Conservation (phyloP, 2,888 invertebrate genomes). For the Lepidochitona cinerea region DNA sequence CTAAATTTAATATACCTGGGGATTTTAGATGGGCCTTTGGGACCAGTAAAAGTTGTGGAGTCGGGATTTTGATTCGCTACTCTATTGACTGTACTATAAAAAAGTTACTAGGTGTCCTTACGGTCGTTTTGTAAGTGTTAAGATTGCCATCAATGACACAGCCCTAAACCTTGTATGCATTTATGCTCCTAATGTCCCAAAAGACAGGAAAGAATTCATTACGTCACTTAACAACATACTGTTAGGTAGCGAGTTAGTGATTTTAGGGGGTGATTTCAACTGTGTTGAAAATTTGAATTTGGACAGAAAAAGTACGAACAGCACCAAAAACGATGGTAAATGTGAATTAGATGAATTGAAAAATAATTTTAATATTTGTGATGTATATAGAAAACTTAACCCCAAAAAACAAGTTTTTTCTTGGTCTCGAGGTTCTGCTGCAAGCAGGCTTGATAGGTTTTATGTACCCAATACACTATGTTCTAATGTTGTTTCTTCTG, state of each 20-base stretch:
- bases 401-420: slow-evolving; percentile 4
- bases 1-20: background rate
- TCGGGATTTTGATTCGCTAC: background rate
- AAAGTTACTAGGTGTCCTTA: background rate
- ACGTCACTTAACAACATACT: background rate
- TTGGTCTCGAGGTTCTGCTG: background rate
- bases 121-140: background rate
- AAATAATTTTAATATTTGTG: slow-evolving; percentile 17
- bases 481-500: too few species aligned
- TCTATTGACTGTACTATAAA: background rate
- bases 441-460: background rate
- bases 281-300: slow-evolving; percentile 17
- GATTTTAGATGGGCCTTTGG: background rate
- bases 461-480: background rate
- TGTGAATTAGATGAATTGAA: slow-evolving; percentile 12
- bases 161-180: background rate
- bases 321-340: slow-evolving; percentile 2
- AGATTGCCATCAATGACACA: background rate
- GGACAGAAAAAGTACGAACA: slow-evolving; percentile 18
- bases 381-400: slow-evolving; percentile 15
- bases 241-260: background rate
- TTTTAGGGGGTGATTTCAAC: slow-evolving; percentile 27
- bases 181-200: background rate
- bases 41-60: background rate
- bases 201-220: background rate